A percentile compares a stretch with the other conserved stretches of the same genome.
Conservation (phyloP, 2,113 vertebrate genomes). For the Psophia crepitans region DNA sequence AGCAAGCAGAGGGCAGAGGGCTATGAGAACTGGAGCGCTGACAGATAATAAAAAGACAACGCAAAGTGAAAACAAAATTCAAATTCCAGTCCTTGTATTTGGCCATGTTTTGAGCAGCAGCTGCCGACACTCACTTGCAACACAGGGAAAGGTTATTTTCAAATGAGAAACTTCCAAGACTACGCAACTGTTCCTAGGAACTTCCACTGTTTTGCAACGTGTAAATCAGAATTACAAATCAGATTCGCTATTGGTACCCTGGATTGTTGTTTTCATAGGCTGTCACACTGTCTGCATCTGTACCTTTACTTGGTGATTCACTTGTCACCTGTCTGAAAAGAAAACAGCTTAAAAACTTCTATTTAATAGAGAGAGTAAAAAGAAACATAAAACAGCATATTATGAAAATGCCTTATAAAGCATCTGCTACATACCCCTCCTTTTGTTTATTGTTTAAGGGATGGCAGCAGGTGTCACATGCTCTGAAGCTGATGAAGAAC, state of each 20-base stretch:
- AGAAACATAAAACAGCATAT: background rate
- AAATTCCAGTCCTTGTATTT: background rate
- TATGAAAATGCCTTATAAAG: slow-evolving; percentile 10
- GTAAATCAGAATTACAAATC: slow-evolving; percentile 10
- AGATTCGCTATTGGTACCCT: background rate
- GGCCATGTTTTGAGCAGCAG: background rate
- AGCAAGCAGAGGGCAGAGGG: background rate
- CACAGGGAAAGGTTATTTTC: background rate
- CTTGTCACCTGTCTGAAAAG: background rate
- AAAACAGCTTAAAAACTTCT: background rate
- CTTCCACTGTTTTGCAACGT: background rate
- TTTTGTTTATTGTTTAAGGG: background rate
- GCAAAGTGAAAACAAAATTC: background rate
- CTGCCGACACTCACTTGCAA: background rate
- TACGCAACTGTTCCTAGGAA: background rate
- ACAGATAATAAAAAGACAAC: background rate
- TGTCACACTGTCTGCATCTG: background rate
- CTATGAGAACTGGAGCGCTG: background rate
- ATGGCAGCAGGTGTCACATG: background rate
- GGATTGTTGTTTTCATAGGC: background rate
- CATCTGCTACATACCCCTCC: background rate
- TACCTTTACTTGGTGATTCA: background rate
- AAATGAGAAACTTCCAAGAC: background rate
- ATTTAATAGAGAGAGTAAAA: slow-evolving; percentile 7
- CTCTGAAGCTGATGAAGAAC: background rate